Evolutionary conservation across 2,797 vertebrate species (phyloP).

Genomic region (Neoniphon sammara): DNA sequence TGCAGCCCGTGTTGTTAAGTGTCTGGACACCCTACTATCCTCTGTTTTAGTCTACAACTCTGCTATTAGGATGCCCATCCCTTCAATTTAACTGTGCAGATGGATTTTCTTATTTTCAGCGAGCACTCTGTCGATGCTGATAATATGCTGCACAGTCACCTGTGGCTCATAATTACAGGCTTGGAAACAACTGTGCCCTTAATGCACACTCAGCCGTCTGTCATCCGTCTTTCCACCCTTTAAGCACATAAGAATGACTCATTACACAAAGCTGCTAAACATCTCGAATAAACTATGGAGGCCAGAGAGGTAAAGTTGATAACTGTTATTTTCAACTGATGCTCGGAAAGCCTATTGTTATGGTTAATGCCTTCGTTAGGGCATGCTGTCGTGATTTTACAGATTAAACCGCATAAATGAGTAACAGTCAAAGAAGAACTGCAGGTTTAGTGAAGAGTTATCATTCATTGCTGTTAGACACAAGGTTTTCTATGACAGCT

Average conservation of each 20-base stretch:
- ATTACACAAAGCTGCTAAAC: background rate
- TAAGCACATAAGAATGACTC: conserved; percentile 1
- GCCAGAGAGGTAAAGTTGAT: background rate
- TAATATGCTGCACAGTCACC: conserved; percentile 42
- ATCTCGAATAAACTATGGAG: background rate
- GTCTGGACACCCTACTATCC: too few species aligned
- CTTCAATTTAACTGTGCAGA: conserved; percentile 46
- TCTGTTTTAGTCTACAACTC: too few species aligned
- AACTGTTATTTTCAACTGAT: conserved; percentile 3
- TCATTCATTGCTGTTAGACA: too few species aligned
- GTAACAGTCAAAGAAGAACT: too few species aligned
- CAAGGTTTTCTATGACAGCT: too few species aligned
- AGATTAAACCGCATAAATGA: too few species aligned
- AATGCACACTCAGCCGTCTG: background rate
- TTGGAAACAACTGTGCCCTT: background rate
- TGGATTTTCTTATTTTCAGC: conserved; percentile 46
- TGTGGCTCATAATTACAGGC: conserved; percentile 15
- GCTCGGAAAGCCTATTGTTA: too few species aligned
- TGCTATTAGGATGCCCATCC: conserved; percentile 30
- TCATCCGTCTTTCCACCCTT: conserved; percentile 9
- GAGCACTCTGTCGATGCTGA: conserved; percentile 30
- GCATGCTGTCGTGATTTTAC: background rate
- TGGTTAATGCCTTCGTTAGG: background rate
- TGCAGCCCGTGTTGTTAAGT: too few species aligned
- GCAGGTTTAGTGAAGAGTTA: too few species aligned